Conservation (phyloP, 2,797 vertebrate species). For the Zenarchopterus dispar region DNA sequence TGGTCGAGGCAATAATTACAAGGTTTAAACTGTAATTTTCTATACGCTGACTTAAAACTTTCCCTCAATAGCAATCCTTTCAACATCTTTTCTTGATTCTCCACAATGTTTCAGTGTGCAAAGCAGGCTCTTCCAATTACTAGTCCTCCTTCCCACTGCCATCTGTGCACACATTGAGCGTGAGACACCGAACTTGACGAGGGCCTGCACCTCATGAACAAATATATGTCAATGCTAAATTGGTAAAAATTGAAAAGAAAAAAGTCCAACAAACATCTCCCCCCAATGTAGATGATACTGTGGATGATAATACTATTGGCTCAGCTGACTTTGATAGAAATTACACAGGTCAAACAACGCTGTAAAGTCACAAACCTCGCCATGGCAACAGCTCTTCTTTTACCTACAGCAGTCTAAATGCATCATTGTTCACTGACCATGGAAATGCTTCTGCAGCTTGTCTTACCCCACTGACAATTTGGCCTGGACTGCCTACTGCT, state of each 20-base stretch:
- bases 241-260: slow-evolving; percentile 10
- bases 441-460: slow-evolving; percentile 16
- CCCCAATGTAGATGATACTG: neutral
- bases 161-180: slow-evolving; percentile 61
- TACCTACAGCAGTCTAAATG: slow-evolving; percentile 19
- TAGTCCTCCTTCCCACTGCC: slow-evolving; percentile 65
- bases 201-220: slow-evolving; percentile 39
- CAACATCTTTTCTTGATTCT: slow-evolving; percentile 4
- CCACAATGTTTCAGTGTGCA: slow-evolving; percentile 37
- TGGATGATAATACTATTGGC: neutral
- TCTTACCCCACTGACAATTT: slow-evolving; percentile 14
- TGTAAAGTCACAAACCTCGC: slow-evolving; percentile 13
- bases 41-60: slow-evolving; percentile 39
- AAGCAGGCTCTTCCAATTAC: slow-evolving; percentile 58
- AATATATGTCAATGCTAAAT: slow-evolving; percentile 42
- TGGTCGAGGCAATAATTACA: slow-evolving; percentile 64
- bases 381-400: slow-evolving; percentile 11
- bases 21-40: slow-evolving; percentile 55
- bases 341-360: slow-evolving; percentile 8
- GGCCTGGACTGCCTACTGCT: too few species aligned
- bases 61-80: slow-evolving; percentile 22
- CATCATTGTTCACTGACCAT: slow-evolving; percentile 35
- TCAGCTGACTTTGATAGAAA: slow-evolving; percentile 11
- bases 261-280: slow-evolving; percentile 18
- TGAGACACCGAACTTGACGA: slow-evolving; percentile 30